phyloP scores from a whole-genome alignment of 2,797 vertebrate species.

The Naso thynnoides region DNA sequence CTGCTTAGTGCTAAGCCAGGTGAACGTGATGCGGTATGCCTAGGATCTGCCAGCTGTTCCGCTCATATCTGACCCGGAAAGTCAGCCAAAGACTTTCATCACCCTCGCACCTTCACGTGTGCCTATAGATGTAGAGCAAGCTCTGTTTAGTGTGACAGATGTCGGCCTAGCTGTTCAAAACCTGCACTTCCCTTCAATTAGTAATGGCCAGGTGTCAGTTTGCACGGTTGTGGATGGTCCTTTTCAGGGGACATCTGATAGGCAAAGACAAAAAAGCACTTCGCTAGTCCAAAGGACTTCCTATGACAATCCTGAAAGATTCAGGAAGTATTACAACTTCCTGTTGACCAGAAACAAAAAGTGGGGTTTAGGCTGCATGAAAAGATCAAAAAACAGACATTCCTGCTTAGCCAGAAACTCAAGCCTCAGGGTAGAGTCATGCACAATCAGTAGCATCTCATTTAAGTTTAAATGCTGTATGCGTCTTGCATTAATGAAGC shows the following conservation, averaged over 20 bases:
- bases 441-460: slow-evolving; percentile 69
- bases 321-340: slow-evolving; percentile 66
- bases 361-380: not conserved
- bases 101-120: slow-evolving; percentile 60
- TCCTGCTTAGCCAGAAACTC: slow-evolving; percentile 51
- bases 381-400: slow-evolving; percentile 47
- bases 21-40: slow-evolving; percentile 41
- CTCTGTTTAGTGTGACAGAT: slow-evolving; percentile 76
- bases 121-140: slow-evolving; percentile 71
- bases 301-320: slow-evolving; percentile 66
- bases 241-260: slow-evolving; percentile 74
- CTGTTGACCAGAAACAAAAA: slow-evolving; percentile 27
- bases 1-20: slow-evolving; percentile 51
- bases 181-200: slow-evolving; percentile 85
- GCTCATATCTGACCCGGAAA: slow-evolving; percentile 46
- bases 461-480: slow-evolving; percentile 68
- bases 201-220: slow-evolving; percentile 85
- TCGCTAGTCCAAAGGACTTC: slow-evolving; percentile 60
- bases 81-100: slow-evolving; percentile 58
- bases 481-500: slow-evolving; percentile 53
- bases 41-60: slow-evolving; percentile 63
- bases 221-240: slow-evolving; percentile 72
- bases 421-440: slow-evolving; percentile 49
- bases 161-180: slow-evolving; percentile 73
- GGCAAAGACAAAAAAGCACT: slow-evolving; percentile 64